Evolutionary conservation across 2,113 vertebrate genomes (phyloP).

Genomic region (Aptenodytes forsteri): DNA sequence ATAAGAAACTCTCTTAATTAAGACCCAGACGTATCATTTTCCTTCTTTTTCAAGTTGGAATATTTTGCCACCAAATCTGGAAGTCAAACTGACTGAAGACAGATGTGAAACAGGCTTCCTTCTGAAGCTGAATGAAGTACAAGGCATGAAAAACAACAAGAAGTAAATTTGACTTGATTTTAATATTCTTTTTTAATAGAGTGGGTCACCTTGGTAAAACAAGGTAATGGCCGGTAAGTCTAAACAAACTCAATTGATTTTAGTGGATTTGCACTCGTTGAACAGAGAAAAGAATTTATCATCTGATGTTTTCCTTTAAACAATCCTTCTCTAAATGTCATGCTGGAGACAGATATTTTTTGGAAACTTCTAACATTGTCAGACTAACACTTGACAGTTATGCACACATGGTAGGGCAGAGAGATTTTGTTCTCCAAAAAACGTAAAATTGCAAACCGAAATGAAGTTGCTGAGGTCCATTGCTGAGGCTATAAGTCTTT

Average conservation of each 20-base stretch:
- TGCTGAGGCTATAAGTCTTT: neutral
- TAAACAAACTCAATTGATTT: neutral
- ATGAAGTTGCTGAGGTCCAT: neutral
- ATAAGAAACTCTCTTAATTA: neutral
- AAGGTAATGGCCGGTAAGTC: neutral
- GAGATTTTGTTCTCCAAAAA: neutral
- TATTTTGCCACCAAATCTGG: neutral
- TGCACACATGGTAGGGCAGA: neutral
- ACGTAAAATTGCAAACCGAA: neutral
- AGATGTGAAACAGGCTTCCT: neutral
- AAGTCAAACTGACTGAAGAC: neutral
- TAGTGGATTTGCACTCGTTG: neutral
- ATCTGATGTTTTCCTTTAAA: neutral
- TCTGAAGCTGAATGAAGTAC: neutral
- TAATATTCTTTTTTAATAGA: neutral
- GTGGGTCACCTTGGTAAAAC: neutral
- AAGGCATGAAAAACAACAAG: neutral
- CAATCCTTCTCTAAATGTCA: neutral
- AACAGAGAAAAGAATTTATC: neutral
- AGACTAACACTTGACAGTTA: neutral
- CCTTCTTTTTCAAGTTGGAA: neutral
- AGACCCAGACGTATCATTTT: fast-evolving
- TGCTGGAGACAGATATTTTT: neutral
- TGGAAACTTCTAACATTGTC: neutral
- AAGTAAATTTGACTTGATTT: neutral